Evolutionary conservation across 2,113 vertebrate genomes (phyloP), one percentile per base, ranked within the genome.

Genomic region (Gyps fulvus): DNA sequence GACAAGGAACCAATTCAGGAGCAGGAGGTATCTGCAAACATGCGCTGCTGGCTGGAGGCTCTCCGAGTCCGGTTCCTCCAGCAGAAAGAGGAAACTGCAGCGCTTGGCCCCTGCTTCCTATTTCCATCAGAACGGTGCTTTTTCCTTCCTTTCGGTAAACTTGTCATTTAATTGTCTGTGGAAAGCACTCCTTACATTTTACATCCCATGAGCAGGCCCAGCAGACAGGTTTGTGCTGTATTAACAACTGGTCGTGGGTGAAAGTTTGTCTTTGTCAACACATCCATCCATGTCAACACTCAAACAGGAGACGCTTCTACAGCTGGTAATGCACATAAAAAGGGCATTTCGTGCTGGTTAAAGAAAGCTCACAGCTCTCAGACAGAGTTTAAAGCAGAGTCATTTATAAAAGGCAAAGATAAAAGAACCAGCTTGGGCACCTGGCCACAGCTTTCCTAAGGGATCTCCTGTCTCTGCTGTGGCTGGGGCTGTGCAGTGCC

Each of bases 31-130:
- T 47, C 90, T 65, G 57, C 74, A 57, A 76, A 90, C 34, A 18
- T 1, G 2, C 0, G 0, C 16, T 40, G 38, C 23, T 10, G 65
- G 36, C 15, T 3, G 4, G 26, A 32, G 74, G 40, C 4, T 57
- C 27, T 8, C 14, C 0, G 6, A 16, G 7, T 26, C 59, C 3
- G 1, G 16, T 14, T 47, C 45, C 42, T 86, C 45, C 42, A 25
- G 31, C 89, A 79, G 76, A 40, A 38, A 36, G 58, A 43, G 50
- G 58, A 32, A 57, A 17, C 45, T 7, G 11, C 59, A 43, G 40
- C 13, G 0, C n/a, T 43, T 12, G 50, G 50, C 52, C 38, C 57
- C 42, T 54, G 61, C 54, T 73, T 77, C 58, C 65, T 31, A n/a
- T 32, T 66, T n/a, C 55, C 47, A 34, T 40, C 70, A 27, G 58